phyloP scores from a whole-genome alignment of 2,113 vertebrate genomes.

The Pelecanoides urinatrix region DNA sequence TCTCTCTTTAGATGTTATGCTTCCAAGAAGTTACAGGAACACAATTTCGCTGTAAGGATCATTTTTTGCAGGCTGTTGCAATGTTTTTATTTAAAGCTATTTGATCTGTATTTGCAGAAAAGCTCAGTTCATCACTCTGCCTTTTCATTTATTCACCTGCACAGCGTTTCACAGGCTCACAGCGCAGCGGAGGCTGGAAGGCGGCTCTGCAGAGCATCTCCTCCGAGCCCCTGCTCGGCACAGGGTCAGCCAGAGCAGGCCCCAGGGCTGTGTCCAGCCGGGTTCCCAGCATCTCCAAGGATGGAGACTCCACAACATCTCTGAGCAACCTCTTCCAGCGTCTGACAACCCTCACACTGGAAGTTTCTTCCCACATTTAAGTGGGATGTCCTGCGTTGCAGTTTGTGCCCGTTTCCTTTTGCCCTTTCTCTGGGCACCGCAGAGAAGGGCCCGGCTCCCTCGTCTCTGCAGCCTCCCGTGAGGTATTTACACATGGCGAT shows the following conservation, averaged over 20 bases:
- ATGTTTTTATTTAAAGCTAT: not conserved
- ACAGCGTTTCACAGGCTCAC: fast-evolving
- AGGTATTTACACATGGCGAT: not conserved
- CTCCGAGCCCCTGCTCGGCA: not conserved
- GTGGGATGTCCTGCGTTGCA: not conserved
- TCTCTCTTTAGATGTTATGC: not conserved
- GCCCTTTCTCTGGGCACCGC: not conserved
- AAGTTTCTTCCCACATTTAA: not conserved
- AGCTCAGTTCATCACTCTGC: not conserved
- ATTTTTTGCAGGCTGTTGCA: not conserved
- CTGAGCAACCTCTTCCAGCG: not conserved
- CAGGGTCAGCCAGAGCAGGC: not conserved
- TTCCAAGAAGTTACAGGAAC: slow-evolving; percentile 12
- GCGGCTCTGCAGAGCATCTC: not conserved
- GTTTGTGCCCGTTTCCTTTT: not conserved
- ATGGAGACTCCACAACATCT: not conserved
- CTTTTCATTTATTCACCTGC: not conserved
- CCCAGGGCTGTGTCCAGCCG: fast-evolving
- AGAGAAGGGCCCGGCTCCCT: not conserved
- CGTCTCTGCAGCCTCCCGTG: fast-evolving
- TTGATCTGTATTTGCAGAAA: not conserved
- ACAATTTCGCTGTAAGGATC: not conserved
- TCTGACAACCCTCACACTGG: not conserved
- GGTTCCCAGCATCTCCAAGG: not conserved
- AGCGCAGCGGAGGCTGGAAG: fast-evolving